Conservation (phyloP, 2,797 vertebrate genomes). For the Champsocephalus gunnari region DNA sequence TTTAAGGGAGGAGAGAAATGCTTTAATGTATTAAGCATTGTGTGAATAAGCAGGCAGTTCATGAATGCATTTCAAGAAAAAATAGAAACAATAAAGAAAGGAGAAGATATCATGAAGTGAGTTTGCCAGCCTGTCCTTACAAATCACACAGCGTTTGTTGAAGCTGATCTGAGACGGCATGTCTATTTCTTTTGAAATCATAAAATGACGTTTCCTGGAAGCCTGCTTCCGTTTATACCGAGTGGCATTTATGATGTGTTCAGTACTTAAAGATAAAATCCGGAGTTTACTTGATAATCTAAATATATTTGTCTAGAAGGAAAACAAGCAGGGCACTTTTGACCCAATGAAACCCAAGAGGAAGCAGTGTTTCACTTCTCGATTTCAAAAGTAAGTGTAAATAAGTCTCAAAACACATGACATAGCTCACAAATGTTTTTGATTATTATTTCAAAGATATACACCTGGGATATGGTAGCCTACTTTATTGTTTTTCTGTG, state of each 20-base stretch:
- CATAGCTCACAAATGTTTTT: neutral
- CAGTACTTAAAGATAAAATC: conserved; percentile 48
- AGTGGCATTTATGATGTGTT: conserved; percentile 45
- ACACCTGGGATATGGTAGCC: neutral
- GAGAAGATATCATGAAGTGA: conserved; percentile 11
- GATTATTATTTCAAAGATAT: conserved; percentile 7
- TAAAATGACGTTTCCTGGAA: conserved; percentile 47
- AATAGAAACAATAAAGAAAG: conserved; percentile 10
- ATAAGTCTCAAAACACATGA: neutral
- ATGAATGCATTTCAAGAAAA: conserved; percentile 25
- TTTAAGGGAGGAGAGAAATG: conserved; percentile 20
- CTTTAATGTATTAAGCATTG: conserved; percentile 47
- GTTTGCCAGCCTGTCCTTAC: conserved; percentile 18
- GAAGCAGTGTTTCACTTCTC: neutral
- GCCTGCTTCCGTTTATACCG: conserved; percentile 46
- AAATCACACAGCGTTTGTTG: conserved; percentile 36
- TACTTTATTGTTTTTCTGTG: neutral
- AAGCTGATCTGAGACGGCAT: conserved; percentile 28
- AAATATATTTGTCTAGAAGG: conserved; percentile 42
- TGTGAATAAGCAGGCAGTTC: conserved; percentile 30
- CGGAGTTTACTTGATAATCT: conserved; percentile 45
- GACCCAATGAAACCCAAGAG: neutral
- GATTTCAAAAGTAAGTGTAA: conserved; percentile 14
- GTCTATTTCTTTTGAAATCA: conserved; percentile 36
- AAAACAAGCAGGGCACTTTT: conserved; percentile 28